A percentile compares a stretch with the other conserved stretches of the same genome.
These are phyloP conservation scores for Colletes gigas DNA, from an alignment of 1,140 invertebrate species.

Conservation along the genomic window DNA sequence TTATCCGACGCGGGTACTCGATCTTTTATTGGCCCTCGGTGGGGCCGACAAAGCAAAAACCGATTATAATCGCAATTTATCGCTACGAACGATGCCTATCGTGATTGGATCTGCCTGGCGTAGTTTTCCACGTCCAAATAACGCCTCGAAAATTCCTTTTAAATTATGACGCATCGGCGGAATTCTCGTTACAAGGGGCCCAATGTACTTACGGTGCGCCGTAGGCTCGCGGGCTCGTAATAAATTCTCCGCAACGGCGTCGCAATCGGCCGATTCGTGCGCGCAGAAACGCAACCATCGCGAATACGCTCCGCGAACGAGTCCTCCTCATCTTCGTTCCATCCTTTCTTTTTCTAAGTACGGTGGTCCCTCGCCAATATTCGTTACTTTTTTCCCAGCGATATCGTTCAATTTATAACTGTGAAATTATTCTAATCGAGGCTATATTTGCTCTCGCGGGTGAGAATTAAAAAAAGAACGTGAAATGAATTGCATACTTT, in stretches of 20 bases:
- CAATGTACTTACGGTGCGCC: background rate
- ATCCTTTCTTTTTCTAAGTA: background rate
- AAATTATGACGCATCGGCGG: slow-evolving; percentile 56
- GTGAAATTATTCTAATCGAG: no score
- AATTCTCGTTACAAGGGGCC: slow-evolving; percentile 38
- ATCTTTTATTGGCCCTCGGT: background rate
- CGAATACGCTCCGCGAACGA: background rate
- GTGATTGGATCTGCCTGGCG: slow-evolving; percentile 4
- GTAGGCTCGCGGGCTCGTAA: slow-evolving; percentile 16
- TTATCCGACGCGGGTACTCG: background rate
- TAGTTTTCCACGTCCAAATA: slow-evolving; percentile 14
- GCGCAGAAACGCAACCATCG: slow-evolving; percentile 14
- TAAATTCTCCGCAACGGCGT: slow-evolving; percentile 44
- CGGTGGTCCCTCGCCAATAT: no score
- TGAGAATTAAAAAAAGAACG: no score
- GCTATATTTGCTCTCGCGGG: no score
- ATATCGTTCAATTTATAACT: no score
- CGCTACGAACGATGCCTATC: slow-evolving; percentile 8
- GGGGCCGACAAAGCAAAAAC: slow-evolving; percentile 15
- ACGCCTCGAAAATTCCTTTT: slow-evolving; percentile 49
- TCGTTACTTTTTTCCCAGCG: background rate
- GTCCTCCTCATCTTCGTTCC: background rate
- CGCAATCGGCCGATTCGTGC: background rate
- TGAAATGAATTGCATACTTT: no score
- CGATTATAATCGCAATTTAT: slow-evolving; percentile 28